Percentiles rank a stretch among this genome's conserved stretches.
These are phyloP conservation scores for Papilio aristodemus DNA, from an alignment of 1,140 invertebrate species.

Conservation along the genomic window DNA sequence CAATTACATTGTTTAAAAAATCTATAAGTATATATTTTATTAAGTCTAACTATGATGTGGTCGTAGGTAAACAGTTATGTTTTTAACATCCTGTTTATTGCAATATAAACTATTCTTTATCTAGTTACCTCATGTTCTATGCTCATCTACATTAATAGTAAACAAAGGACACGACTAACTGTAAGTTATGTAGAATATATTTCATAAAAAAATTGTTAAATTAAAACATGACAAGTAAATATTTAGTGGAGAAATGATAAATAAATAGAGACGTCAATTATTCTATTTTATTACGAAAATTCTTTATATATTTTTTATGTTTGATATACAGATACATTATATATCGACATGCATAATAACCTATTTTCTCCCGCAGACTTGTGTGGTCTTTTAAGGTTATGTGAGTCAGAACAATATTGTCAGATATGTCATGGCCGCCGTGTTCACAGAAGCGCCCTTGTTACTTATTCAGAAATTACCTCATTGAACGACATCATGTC, in stretches of 20 bases:
- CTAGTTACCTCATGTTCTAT: too few species aligned
- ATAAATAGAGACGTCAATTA: neutral
- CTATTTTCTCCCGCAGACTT: conserved; percentile 15
- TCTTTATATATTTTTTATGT: neutral
- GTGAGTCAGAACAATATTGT: conserved; percentile 30
- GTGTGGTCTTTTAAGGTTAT: conserved; percentile 27
- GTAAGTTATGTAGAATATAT: too few species aligned
- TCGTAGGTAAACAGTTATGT: neutral
- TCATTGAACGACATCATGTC: conserved; percentile 11
- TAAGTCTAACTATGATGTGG: too few species aligned
- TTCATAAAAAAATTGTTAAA: too few species aligned
- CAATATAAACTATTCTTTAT: neutral
- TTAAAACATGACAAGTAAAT: neutral
- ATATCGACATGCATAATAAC: neutral
- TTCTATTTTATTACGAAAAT: neutral
- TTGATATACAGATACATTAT: neutral
- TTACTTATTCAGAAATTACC: conserved; percentile 33
- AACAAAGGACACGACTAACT: too few species aligned
- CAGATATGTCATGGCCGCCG: conserved; percentile 31
- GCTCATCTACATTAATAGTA: too few species aligned
- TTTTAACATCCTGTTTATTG: neutral
- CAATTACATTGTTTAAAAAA: too few species aligned
- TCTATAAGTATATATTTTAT: too few species aligned
- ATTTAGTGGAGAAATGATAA: neutral
- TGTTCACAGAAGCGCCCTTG: conserved; percentile 28